Evolutionary conservation across 2,113 vertebrate species (phyloP).

Genomic region (Atractosteus spatula): DNA sequence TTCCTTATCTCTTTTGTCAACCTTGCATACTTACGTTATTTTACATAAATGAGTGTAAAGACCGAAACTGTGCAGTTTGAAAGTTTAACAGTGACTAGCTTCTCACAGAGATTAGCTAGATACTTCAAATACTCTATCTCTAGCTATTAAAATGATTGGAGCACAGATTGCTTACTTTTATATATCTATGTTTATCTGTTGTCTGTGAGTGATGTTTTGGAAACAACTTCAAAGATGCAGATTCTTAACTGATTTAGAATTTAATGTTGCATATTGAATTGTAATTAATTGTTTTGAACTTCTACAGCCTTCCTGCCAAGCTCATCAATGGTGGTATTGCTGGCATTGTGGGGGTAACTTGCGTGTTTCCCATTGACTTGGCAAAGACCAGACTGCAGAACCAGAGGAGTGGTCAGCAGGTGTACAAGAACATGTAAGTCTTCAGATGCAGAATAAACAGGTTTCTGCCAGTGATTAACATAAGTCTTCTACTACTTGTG

Average conservation of each 20-base stretch:
- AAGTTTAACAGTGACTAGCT: too few species aligned
- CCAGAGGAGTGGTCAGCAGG: constrained; percentile 68
- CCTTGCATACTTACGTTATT: too few species aligned
- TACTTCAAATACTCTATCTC: not conserved
- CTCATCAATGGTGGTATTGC: constrained; percentile 79
- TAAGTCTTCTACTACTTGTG: too few species aligned
- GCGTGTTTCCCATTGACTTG: constrained; percentile 79
- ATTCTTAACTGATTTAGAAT: not conserved
- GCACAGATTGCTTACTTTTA: not conserved
- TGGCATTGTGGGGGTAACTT: constrained; percentile 78
- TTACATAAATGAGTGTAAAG: too few species aligned
- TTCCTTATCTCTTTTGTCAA: not conserved
- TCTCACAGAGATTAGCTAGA: too few species aligned
- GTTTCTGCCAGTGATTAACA: too few species aligned
- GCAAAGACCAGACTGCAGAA: constrained; percentile 81
- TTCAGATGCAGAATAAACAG: too few species aligned
- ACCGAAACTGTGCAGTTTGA: too few species aligned
- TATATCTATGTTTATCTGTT: not conserved
- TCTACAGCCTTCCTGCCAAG: constrained; percentile 72
- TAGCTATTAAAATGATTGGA: not conserved
- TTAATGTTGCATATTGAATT: not conserved
- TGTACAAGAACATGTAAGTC: constrained; percentile 76
- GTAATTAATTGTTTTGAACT: constrained; percentile 4
- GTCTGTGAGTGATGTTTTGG: not conserved
- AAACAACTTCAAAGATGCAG: not conserved